A percentile compares a stretch with the other conserved stretches of the same genome.
phyloP scores from a whole-genome alignment of 2,113 vertebrate genomes.

The Struthidea cinerea region DNA sequence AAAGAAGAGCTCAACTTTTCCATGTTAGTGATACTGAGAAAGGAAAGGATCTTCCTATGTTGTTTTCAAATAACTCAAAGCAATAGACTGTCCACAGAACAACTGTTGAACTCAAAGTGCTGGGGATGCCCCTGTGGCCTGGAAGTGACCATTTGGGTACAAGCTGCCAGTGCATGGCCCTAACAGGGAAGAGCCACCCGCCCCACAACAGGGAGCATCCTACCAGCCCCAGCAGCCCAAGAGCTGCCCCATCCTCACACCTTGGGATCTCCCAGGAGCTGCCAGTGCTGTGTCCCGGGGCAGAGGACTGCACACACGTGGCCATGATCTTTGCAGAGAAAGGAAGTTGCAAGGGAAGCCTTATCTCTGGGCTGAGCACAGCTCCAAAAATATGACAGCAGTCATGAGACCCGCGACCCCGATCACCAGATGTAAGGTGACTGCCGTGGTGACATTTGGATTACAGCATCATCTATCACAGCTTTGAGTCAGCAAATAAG shows the following conservation, averaged over 20 bases:
- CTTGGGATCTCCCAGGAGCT: not conserved
- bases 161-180: no score
- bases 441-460: constrained; percentile 55
- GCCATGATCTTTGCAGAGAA: not conserved
- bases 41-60: not conserved
- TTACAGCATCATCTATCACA: not conserved
- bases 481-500: constrained; percentile 4
- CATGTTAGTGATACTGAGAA: not conserved
- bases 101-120: not conserved
- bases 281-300: not conserved
- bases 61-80: not conserved
- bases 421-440: not conserved
- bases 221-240: not conserved
- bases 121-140: not conserved
- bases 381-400: constrained; percentile 34
- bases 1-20: not conserved
- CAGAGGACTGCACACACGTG: rapidly evolving
- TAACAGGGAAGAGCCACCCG: not conserved
- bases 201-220: not conserved
- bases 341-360: not conserved
- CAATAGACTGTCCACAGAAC: not conserved
- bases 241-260: rapidly evolving
- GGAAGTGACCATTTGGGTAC: not conserved
- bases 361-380: not conserved
- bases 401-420: not conserved